Evolutionary conservation across 2,113 vertebrate species (phyloP), one percentile per base, ranked within the genome.

Genomic region (Chauna torquata): DNA sequence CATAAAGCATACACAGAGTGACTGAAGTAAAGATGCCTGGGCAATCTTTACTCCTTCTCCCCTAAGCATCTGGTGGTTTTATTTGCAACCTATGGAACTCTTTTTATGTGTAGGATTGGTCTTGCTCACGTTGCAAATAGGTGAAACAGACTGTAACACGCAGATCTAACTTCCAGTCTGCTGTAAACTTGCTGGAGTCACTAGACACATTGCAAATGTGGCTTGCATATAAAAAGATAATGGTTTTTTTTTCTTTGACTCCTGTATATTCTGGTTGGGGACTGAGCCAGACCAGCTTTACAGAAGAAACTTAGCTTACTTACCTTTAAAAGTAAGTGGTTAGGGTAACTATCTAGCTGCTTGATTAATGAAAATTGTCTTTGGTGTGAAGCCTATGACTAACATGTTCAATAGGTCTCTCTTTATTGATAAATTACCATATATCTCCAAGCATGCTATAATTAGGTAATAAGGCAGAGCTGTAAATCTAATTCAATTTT

Each of bases 371-470:
- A 86, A 97, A 96, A 92, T 36, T 83, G 61, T 94, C 76, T 95
- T 82, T 28, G 50, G 45, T 20, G 74, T 81, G 74, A 91, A 90
- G 78, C 66, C 58, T 80, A 55, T 90, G 90, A 94, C 89, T 88
- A 97, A 82, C 79, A 71, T 47, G 40, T 94, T 95, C 97, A 95
- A 92, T 95, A 92, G 79, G n/a, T 80, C 45, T 95, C 77, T 94
- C 58, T 82, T 91, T 83, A 97, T 50, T 96, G 95, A 95, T 96
- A 95, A 96, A 96, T 97, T 95, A 97, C 85, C 83, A 95, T 95
- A 79, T 81, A 93, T 86, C 64, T 88, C 68, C 90, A 95, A 96
- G 77, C 49, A 86, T 70, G 45, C 49, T 94, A 86, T 91, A 97
- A 97, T 96, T 91, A 96, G 93, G 87, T 96, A 96, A 96, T 90